Evolutionary conservation across 2,888 invertebrate species (phyloP).

Genomic region (Drosophila suboccidentalis): DNA sequence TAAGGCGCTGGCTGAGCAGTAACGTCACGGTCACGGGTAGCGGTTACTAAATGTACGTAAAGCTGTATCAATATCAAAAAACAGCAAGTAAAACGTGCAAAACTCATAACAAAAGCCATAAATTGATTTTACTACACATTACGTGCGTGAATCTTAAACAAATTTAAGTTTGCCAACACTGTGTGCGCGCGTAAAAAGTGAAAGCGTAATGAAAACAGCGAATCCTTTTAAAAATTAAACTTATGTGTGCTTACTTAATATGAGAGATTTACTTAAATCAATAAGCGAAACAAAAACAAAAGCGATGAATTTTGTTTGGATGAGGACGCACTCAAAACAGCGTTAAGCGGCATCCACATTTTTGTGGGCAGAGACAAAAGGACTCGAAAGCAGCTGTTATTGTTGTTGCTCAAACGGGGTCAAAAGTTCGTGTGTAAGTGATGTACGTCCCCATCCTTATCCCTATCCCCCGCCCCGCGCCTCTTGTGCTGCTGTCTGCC

Average conservation of each 20-base stretch:
- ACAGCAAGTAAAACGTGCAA: constrained; percentile 25
- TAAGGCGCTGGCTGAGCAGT: constrained; percentile 76
- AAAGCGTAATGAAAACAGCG: constrained; percentile 36
- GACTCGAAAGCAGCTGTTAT: constrained; percentile 58
- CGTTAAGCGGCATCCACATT: constrained; percentile 18
- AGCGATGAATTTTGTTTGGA: constrained; percentile 13
- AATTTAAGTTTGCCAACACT: constrained; percentile 6
- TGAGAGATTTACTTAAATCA: constrained; percentile 41
- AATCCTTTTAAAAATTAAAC: constrained; percentile 21
- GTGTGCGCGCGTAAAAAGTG: constrained; percentile 46
- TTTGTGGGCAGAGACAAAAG: constrained; percentile 30
- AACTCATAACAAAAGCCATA: constrained; percentile 20
- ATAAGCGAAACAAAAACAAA: constrained; percentile 42
- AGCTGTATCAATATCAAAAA: constrained; percentile 8
- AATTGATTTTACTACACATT: constrained; percentile 19
- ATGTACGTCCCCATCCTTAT: constrained; percentile 9
- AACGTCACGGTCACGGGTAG: constrained; percentile 62
- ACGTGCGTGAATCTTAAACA: constrained; percentile 1
- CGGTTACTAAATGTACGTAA: constrained; percentile 5
- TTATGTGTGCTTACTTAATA: constrained; percentile 16
- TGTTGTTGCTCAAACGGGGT: constrained; percentile 80
- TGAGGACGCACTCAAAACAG: constrained; percentile 16
- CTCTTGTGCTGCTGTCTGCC: constrained; percentile 40
- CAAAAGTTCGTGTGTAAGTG: constrained; percentile 82
- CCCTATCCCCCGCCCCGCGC: neutral